Conservation (phyloP, 1,140 invertebrate species). For the Lordiphosa stackelbergi region DNA sequence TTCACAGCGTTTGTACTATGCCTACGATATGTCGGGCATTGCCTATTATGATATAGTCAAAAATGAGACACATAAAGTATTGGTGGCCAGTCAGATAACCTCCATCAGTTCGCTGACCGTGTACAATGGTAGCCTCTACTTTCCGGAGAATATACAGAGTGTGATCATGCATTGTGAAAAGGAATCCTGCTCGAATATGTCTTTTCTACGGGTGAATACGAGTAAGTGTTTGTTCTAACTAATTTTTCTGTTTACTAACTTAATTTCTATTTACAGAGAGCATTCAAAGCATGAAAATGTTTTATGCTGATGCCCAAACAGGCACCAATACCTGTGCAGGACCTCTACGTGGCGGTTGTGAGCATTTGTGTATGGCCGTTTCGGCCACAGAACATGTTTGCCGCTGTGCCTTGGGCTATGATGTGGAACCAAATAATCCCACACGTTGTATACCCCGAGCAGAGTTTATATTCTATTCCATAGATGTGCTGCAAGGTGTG, state of each 20-base stretch:
- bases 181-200: slow-evolving; percentile 60
- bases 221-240: slow-evolving; percentile 64
- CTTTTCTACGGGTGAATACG: slow-evolving; percentile 79
- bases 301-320: slow-evolving; percentile 82
- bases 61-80: slow-evolving; percentile 66
- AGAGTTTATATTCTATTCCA: slow-evolving; percentile 88
- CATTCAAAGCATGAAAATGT: slow-evolving; percentile 84
- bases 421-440: slow-evolving; percentile 77
- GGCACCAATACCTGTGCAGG: slow-evolving; percentile 79
- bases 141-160: slow-evolving; percentile 71
- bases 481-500: slow-evolving; percentile 86
- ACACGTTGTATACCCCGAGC: slow-evolving; percentile 79
- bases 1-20: slow-evolving; percentile 84
- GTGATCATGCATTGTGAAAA: slow-evolving; percentile 75
- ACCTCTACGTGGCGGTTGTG: slow-evolving; percentile 82
- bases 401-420: slow-evolving; percentile 87
- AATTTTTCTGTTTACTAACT: no score
- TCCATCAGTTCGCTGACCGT: slow-evolving; percentile 69
- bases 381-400: slow-evolving; percentile 80
- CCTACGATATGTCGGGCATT: slow-evolving; percentile 81
- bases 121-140: slow-evolving; percentile 72
- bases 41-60: slow-evolving; percentile 82
- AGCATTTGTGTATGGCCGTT: slow-evolving; percentile 88
- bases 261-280: slow-evolving; percentile 70
- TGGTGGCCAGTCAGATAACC: slow-evolving; percentile 61